These are phyloP conservation scores for Xiphydria camelus DNA, from an alignment of 2,888 invertebrate genomes.

Conservation along the genomic window DNA sequence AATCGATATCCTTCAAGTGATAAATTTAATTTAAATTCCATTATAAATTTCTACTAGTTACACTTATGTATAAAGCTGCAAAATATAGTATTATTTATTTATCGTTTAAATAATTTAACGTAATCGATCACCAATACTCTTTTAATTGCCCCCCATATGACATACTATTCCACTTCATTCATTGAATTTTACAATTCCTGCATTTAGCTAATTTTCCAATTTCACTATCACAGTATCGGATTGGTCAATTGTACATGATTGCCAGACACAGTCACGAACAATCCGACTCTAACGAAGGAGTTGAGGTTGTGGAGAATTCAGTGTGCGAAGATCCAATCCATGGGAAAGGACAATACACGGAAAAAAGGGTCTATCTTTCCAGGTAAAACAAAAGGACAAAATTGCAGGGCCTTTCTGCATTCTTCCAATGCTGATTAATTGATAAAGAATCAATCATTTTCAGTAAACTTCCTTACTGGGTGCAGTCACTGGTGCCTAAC, in stretches of 20 bases:
- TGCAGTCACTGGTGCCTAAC: slow-evolving; percentile 83
- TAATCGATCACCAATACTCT: too few relatives aligned
- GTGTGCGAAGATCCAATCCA: slow-evolving; percentile 77
- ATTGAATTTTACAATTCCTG: too few relatives aligned
- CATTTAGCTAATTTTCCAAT: too few relatives aligned
- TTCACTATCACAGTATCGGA: slow-evolving; percentile 80
- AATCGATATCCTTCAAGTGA: too few relatives aligned
- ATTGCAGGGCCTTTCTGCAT: too few relatives aligned
- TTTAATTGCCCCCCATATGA: too few relatives aligned
- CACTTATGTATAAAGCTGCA: too few relatives aligned
- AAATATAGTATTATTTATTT: too few relatives aligned
- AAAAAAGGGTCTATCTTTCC: slow-evolving; percentile 87
- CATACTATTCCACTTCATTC: too few relatives aligned
- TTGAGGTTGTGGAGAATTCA: slow-evolving; percentile 85
- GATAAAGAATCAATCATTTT: slow-evolving; percentile 41
- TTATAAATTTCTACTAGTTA: slow-evolving; percentile 7
- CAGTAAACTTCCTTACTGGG: slow-evolving; percentile 88
- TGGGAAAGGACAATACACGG: slow-evolving; percentile 86
- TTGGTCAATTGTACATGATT: slow-evolving; percentile 94
- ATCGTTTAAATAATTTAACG: too few relatives aligned
- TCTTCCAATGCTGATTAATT: not conserved
- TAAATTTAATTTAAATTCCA: slow-evolving; percentile 5
- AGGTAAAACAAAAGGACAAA: slow-evolving; percentile 62
- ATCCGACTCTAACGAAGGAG: slow-evolving; percentile 86
- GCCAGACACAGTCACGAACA: slow-evolving; percentile 91